phyloP scores from a whole-genome alignment of 1,140 invertebrate species.

The Drosophila yakuba region DNA sequence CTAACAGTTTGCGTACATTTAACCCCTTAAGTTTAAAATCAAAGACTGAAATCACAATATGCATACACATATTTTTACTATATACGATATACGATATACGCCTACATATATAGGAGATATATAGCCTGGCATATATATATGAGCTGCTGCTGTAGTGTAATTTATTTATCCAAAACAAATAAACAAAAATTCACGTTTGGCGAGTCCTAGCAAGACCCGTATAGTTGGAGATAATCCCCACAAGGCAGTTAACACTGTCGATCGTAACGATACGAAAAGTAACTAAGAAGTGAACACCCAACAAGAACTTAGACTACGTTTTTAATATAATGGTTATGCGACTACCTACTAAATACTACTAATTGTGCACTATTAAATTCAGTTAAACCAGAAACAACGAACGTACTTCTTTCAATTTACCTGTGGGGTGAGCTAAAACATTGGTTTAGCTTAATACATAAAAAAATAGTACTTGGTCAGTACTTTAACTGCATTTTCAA shows the following conservation, averaged over 20 bases:
- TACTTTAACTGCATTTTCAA: too few relatives aligned
- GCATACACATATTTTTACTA: conserved; percentile 27
- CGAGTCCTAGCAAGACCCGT: conserved; percentile 12
- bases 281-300: conserved; percentile 20
- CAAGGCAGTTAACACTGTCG: conserved; percentile 1
- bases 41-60: conserved; percentile 70
- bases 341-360: conserved; percentile 73
- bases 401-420: not conserved
- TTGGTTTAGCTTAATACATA: too few relatives aligned
- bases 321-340: conserved; percentile 62
- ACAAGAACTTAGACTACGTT: conserved; percentile 34
- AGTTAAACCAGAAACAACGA: conserved; percentile 46
- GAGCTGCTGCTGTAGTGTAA: conserved; percentile 55
- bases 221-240: conserved; percentile 10
- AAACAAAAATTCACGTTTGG: conserved; percentile 17
- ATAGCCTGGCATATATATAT: conserved; percentile 46
- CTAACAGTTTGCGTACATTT: conserved; percentile 38
- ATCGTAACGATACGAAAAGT: conserved; percentile 7
- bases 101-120: conserved; percentile 8
- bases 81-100: conserved; percentile 11
- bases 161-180: conserved; percentile 59
- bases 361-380: conserved; percentile 77
- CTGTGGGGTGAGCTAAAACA: not conserved
- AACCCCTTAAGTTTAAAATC: conserved; percentile 73
- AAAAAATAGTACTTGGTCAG: too few relatives aligned